Evolutionary conservation across 2,888 invertebrate genomes (phyloP), one percentile per base, ranked within the genome.

Genomic region (Scrobipalpa costella): DNA sequence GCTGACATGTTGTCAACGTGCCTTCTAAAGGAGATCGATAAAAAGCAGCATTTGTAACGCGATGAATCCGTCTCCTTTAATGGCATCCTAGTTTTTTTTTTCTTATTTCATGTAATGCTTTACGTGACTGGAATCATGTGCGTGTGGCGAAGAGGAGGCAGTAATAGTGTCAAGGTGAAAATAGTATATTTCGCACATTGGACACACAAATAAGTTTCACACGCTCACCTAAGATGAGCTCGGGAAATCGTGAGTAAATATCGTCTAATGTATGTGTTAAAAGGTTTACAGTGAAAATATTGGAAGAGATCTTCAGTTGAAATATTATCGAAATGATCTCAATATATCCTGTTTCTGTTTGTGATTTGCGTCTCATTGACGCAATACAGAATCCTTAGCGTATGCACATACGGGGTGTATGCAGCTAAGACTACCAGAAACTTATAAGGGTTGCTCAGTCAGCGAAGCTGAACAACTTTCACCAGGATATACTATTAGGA

Each of bases 161-260:
- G 67, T 66, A 68, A 69, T 63, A 69, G 64, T 68, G 67, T 70
- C 69, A 71, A 74, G 71, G 73, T 68, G 72, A 75, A 73, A 74
- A 73, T 69, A 68, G 64, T 68, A 61, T 69, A 68, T 69, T 68
- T 71, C 62, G 69, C 68, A 70, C 67, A 69, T 67, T 65, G 68
- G 44, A 65, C 57, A 67, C 64, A 68, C 63, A 73, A 79, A 83
- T 76, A 75, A 67, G 73, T 71, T 70, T 61, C 66, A 69, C 80
- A 85, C 79, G 82, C 73, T 70, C 73, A 62, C 62, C 65, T 64
- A 67, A 68, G 70, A 68, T 66, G 69, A 71, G 74, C 71, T 68
- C 72, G 76, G 79, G 74, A 78, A 76, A 79, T 85, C 85, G 83
- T 86, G 84, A 76, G 69, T 69, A 73, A 73, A 77, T 70, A 72